Evolutionary conservation across 2,113 vertebrate genomes (phyloP).

Genomic region (Hiodon alosoides): DNA sequence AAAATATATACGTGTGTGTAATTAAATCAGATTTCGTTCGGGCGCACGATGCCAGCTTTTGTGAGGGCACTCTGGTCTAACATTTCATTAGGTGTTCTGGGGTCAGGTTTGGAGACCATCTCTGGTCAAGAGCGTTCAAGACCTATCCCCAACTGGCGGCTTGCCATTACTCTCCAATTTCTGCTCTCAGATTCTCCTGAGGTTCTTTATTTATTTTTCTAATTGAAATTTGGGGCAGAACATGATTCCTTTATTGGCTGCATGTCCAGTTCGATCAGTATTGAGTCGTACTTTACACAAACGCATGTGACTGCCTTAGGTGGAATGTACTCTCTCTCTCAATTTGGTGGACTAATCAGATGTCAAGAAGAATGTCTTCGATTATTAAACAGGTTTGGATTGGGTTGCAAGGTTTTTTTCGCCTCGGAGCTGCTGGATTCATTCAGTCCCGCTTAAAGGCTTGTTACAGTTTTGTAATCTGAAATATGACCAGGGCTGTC

Average conservation of each 20-base stretch:
- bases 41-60: constrained; percentile 17
- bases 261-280: constrained; percentile 39
- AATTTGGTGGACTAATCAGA: constrained; percentile 33
- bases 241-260: constrained; percentile 41
- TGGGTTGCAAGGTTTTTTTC: not conserved
- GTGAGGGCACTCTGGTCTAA: not conserved
- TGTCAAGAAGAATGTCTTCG: constrained; percentile 33
- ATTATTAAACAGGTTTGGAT: constrained; percentile 34
- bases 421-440: constrained; percentile 2
- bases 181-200: constrained; percentile 34
- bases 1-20: constrained; percentile 32
- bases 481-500: constrained; percentile 12
- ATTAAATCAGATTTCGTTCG: constrained; percentile 42
- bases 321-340: constrained; percentile 4
- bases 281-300: constrained; percentile 25
- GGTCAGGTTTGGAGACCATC: not conserved
- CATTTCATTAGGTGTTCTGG: not conserved
- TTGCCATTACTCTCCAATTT: constrained; percentile 20
- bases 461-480: constrained; percentile 16
- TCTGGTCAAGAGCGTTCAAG: not conserved
- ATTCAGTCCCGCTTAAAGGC: constrained; percentile 3
- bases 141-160: constrained; percentile 13
- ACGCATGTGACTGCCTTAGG: constrained; percentile 8
- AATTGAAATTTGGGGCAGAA: constrained; percentile 12
- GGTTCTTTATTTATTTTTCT: constrained; percentile 47